Percentiles rank a stretch among this genome's conserved stretches.
Evolutionary conservation across 2,888 invertebrate genomes (phyloP).

Genomic region (Rhagonycha lutea): DNA sequence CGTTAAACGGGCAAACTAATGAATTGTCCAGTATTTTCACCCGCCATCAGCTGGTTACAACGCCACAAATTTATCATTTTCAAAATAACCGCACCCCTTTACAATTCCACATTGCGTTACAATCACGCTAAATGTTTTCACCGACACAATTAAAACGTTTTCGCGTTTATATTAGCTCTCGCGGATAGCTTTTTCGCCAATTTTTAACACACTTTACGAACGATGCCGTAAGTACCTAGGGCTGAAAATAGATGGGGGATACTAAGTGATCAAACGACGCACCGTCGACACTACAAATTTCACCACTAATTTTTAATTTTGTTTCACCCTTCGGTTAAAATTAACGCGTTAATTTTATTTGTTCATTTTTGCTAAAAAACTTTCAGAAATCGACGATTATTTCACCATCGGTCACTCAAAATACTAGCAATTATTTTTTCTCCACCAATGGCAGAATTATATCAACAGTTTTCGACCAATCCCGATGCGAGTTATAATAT

Average conservation of each 20-base stretch:
- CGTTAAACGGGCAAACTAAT: slow-evolving; percentile 51
- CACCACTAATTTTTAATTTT: background rate
- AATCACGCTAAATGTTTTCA: slow-evolving; percentile 55
- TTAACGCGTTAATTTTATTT: slow-evolving; percentile 7
- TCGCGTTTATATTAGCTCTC: slow-evolving; percentile 28
- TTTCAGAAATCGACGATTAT: background rate
- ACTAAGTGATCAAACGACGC: slow-evolving; percentile 47
- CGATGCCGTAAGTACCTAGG: slow-evolving; percentile 71
- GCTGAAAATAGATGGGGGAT: slow-evolving; percentile 74
- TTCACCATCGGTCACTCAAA: slow-evolving; percentile 24
- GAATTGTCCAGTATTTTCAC: slow-evolving; percentile 53
- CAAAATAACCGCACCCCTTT: slow-evolving; percentile 58
- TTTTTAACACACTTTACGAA: slow-evolving; percentile 64
- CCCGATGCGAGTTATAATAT: slow-evolving; percentile 28
- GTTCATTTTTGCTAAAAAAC: background rate
- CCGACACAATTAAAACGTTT: slow-evolving; percentile 26
- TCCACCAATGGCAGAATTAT: slow-evolving; percentile 40
- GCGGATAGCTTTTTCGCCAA: slow-evolving; percentile 61
- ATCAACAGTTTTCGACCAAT: slow-evolving; percentile 35
- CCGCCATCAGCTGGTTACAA: slow-evolving; percentile 59
- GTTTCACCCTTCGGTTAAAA: background rate
- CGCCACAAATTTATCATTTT: slow-evolving; percentile 59
- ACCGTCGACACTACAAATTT: slow-evolving; percentile 7
- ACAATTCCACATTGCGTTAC: slow-evolving; percentile 59
- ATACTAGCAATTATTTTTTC: slow-evolving; percentile 34